These are phyloP conservation scores for Xylota sylvarum DNA, from an alignment of 2,888 invertebrate genomes.

Conservation along the genomic window DNA sequence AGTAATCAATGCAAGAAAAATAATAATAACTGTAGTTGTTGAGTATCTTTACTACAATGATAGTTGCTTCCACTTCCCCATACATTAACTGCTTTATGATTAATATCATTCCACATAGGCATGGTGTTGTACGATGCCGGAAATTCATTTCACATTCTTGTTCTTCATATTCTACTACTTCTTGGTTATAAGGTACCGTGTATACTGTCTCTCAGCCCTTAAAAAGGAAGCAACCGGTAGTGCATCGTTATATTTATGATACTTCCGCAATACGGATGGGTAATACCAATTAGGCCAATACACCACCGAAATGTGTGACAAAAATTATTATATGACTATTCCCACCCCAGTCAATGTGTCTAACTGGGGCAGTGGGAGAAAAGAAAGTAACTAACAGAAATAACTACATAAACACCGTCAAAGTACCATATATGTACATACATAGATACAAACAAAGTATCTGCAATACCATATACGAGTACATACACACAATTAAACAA, in stretches of 20 bases:
- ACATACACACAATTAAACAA: too few relatives aligned
- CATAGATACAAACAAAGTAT: constrained; percentile 12
- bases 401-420: neutral
- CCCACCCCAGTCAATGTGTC: constrained; percentile 21
- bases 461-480: neutral
- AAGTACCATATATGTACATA: neutral
- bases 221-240: constrained; percentile 49
- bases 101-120: constrained; percentile 45
- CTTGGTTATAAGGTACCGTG: constrained; percentile 7
- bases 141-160: constrained; percentile 61
- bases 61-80: constrained; percentile 57
- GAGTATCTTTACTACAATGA: constrained; percentile 30
- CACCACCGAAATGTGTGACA: neutral
- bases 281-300: neutral
- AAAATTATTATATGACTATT: constrained; percentile 1
- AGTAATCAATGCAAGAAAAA: constrained; percentile 56
- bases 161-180: constrained; percentile 26
- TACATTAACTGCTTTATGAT: constrained; percentile 61
- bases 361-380: constrained; percentile 73
- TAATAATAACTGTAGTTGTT: constrained; percentile 61
- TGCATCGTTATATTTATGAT: neutral
- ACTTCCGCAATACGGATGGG: constrained; percentile 52
- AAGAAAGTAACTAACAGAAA: constrained; percentile 34
- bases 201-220: constrained; percentile 18
- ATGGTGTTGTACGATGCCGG: constrained; percentile 46